Conservation (phyloP, 1,140 invertebrate genomes). For the Zaprionus capensis region DNA sequence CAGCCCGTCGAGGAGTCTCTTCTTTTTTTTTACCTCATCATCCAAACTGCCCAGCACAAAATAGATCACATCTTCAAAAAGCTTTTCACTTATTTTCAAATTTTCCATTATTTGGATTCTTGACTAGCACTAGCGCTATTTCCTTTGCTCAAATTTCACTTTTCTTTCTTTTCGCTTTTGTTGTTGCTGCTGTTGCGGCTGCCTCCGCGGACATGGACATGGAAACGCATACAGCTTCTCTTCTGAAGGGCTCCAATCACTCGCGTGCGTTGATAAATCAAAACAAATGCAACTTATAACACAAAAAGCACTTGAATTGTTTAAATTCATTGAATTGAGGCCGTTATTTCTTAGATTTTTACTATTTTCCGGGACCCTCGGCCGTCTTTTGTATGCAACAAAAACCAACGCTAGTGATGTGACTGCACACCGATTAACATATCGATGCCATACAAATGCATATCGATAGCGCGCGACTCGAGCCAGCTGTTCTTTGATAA, state of each 20-base stretch:
- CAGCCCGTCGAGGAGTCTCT: slow-evolving; percentile 25
- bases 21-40: slow-evolving; percentile 75
- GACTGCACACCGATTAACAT: not conserved
- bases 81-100: slow-evolving; percentile 74
- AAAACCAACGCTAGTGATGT: slow-evolving; percentile 49
- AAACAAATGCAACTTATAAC: slow-evolving; percentile 37
- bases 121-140: slow-evolving; percentile 36
- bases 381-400: slow-evolving; percentile 45
- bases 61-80: slow-evolving; percentile 78
- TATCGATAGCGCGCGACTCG: slow-evolving; percentile 9
- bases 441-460: slow-evolving; percentile 13
- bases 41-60: slow-evolving; percentile 77
- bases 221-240: slow-evolving; percentile 38
- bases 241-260: slow-evolving; percentile 25
- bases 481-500: slow-evolving; percentile 17
- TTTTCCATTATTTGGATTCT: slow-evolving; percentile 66
- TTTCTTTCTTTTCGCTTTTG: slow-evolving; percentile 64
- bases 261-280: slow-evolving; percentile 8
- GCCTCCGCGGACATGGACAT: slow-evolving; percentile 56
- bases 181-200: slow-evolving; percentile 59
- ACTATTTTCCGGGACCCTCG: slow-evolving; percentile 29
- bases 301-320: slow-evolving; percentile 34
- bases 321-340: slow-evolving; percentile 40
- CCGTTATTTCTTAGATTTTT: slow-evolving; percentile 19
- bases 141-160: slow-evolving; percentile 62